Evolutionary conservation across 2,888 invertebrate species (phyloP), one percentile per base, ranked within the genome.

Genomic region (Drosophila formosana): DNA sequence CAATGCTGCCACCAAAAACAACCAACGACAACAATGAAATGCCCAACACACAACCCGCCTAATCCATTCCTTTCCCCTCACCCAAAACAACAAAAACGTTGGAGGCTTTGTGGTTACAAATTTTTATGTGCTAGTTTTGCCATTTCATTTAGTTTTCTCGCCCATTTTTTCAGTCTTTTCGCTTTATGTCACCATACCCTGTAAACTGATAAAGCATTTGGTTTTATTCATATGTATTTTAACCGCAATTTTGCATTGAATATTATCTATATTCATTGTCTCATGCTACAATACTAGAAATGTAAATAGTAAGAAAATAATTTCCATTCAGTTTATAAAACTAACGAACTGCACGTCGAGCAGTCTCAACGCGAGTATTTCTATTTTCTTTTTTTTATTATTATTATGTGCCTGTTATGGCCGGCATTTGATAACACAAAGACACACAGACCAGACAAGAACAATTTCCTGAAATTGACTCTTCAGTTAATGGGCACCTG

Each of bases 121-220:
- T 83, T 83, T 86, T 83, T 83, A 79, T 83, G 87, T 79, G 84
- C 73, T 81, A 78, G 81, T 80, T 81, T 68, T 70, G 75, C 56
- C 64, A 80, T 80, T 80, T 80, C 78, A 78, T 80, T 80, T 72
- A 80, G 72, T 70, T 80, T 75, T 58, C 32, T 25, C 25, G 13
- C 11, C 11, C 5, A 25, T 37, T 26, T 6, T 45, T 32, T n/a
- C 34, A 34, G 51, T 25, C 60, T 45, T 43, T 47, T 23, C 13
- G 55, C 13, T 46, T 49, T 37, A 50, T 41, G 43, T 65, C 30
- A 50, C 56, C 55, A 76, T 66, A 74, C 78, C 63, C 77, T 65
- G 18, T 56, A 53, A 23, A 13, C 13, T 26, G 3, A 25, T 23
- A 0, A 49, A 50, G 32, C n/a, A n/a, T 9, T 49, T 0, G n/a